Base-by-base conservation (phyloP, 1,140 invertebrate genomes). In the Nomia melanderi region DNA sequence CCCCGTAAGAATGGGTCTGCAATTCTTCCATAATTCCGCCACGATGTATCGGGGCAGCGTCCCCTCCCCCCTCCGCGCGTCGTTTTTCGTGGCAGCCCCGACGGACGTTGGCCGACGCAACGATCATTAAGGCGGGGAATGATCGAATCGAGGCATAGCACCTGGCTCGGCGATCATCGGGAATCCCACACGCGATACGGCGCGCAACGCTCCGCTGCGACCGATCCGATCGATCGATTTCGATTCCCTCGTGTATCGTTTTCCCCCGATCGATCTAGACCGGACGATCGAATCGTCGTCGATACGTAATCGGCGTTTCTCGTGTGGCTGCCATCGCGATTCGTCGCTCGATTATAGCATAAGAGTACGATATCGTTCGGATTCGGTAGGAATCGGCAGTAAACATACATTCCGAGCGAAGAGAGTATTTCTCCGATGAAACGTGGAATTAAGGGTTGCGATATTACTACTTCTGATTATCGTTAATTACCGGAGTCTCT, bases 51-150 rank as follows among this genome's bases (percentile, higher is more conserved):
- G n/a, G n/a, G n/a, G n/a, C n/a, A n/a, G n/a, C n/a, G n/a, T n/a
- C n/a, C n/a, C n/a, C n/a, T n/a, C n/a, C 23, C 44, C 44, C 14
- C 33, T 14, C 8, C 11, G 20, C 7, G 25, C 36, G 33, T 74
- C 20, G 39, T 29, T 54, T 53, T 57, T 53, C 33, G 23, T 23
- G 12, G 54, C 27, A 1, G 23, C n/a, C n/a, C n/a, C n/a, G n/a
- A n/a, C n/a, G n/a, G n/a, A n/a, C n/a, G n/a, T n/a, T n/a, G n/a
- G n/a, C n/a, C n/a, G n/a, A n/a, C n/a, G 60, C 78, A 77, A 50
- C 79, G 83, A 82, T 85, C 79, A 84, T 85, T 82, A 79, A 71
- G 83, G 82, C 82, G 82, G 72, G 81, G 78, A 86, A 80, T 65
- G 82, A 80, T 83, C 81, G 62, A 57, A 83, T 80, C 82, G 72